Conservation (phyloP, 2,113 vertebrate genomes). For the Garra rufa region DNA sequence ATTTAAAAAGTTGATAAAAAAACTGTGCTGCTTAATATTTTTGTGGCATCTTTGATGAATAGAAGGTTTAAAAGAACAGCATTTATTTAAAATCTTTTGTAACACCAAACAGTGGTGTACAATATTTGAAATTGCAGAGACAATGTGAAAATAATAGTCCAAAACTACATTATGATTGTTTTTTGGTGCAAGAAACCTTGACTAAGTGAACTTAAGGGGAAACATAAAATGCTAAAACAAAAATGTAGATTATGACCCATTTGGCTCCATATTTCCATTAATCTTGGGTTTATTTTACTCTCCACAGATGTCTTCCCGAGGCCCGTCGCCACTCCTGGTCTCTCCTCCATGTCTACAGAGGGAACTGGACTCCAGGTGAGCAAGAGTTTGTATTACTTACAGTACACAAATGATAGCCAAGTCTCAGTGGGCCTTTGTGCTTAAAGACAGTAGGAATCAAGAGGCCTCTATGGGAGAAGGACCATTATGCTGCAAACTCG, state of each 20-base stretch:
- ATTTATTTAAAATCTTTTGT: neutral
- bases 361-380: slow-evolving; percentile 85
- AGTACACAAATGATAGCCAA: slow-evolving; percentile 3
- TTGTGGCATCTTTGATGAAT: neutral
- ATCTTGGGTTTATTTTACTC: neutral
- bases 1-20: neutral
- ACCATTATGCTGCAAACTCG: neutral
- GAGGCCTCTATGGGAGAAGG: neutral
- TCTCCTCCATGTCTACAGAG: slow-evolving; percentile 79
- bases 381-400: slow-evolving; percentile 16
- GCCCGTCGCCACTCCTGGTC: slow-evolving; percentile 73
- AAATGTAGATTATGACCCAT: neutral
- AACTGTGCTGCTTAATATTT: neutral
- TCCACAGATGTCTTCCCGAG: slow-evolving; percentile 79
- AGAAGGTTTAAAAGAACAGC: neutral
- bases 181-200: too few species aligned
- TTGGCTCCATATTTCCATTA: neutral
- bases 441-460: neutral
- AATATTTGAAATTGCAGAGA: neutral
- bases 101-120: neutral
- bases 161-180: neutral
- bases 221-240: neutral
- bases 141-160: neutral
- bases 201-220: neutral
- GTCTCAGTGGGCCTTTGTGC: neutral